Evolutionary conservation across 2,797 vertebrate species (phyloP), one percentile per base, ranked within the genome.

Genomic region (Vireo griseus): DNA sequence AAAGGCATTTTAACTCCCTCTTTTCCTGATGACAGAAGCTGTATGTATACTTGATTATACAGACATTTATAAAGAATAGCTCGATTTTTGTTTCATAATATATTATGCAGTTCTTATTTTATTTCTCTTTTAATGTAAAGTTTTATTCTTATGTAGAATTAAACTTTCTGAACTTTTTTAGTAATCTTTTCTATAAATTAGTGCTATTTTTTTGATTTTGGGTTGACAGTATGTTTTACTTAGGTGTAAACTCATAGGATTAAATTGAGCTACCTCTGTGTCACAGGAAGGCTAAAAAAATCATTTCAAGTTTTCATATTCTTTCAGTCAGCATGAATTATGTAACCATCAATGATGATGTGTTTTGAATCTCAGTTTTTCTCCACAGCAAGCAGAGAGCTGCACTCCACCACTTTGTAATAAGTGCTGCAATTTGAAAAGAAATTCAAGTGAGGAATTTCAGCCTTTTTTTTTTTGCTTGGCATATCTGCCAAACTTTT

Each of bases 391-490:
- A 86, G 24, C 2, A 1, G 47, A 68, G 35, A 72, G 31, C 21
- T 50, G 29, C 67, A 29, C 7, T 54, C 25, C 18, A 45, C 11
- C 9, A 4, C 62, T 84, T 18, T 63, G 18, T 69, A 75, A 4
- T 61, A 37, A 65, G 24, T 77, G 31, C 84, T 92, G 26, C 67
- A 57, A 44, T 81, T 74, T 67, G 67, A 37, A 83, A 85, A 93
- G 47, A 87, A 82, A 69, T 47, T 65, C 1, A 15, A 15, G 40
- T 65, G 37, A n/a, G 10, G 35, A 86, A 25, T 75, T 91, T 71
- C 71, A 92, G 66, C 55, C 54, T 18, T 76, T 88, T 94, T 93
- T 95, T 96, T 94, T 75, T 96, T 96, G 42, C 52, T 54, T 42
- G 94, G 35, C 10, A 0, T 68, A 42, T 86, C 29, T 92, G 29